Percentiles rank a stretch among this genome's conserved stretches.
These are phyloP conservation scores for Sphenodon punctatus DNA, from an alignment of 2,797 vertebrate genomes.

Conservation along the genomic window DNA sequence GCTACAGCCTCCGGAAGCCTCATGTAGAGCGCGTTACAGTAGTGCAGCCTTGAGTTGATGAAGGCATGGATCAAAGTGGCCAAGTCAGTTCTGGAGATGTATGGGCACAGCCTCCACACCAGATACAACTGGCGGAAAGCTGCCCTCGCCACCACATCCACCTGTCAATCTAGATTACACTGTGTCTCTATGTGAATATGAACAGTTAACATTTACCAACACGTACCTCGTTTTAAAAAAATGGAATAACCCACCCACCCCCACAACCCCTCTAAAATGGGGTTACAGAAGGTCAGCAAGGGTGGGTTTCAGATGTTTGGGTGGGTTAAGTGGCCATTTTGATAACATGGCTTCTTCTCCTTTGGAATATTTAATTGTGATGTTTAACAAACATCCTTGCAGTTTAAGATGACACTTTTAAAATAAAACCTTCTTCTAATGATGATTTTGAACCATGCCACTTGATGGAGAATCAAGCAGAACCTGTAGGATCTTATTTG, in stretches of 20 bases:
- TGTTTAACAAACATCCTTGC: slow-evolving; percentile 90
- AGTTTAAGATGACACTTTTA: slow-evolving; percentile 88
- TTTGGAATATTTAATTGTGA: slow-evolving; percentile 89
- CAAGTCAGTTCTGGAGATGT: too few species aligned
- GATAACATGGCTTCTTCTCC: slow-evolving; percentile 82
- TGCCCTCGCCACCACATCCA: too few species aligned
- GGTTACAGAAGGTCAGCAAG: slow-evolving; percentile 77
- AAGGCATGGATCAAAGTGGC: too few species aligned
- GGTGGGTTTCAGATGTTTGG: slow-evolving; percentile 85
- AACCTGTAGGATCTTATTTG: slow-evolving; percentile 83
- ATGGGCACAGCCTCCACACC: too few species aligned
- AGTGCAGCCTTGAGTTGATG: too few species aligned
- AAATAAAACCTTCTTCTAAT: slow-evolving; percentile 83
- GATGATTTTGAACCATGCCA: slow-evolving; percentile 85
- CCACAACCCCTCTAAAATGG: too few species aligned
- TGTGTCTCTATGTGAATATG: slow-evolving; percentile 88
- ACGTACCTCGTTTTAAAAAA: slow-evolving; percentile 89
- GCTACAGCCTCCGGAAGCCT: too few species aligned
- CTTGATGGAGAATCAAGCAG: slow-evolving; percentile 82
- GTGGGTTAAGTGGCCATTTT: slow-evolving; percentile 85
- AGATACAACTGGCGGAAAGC: too few species aligned
- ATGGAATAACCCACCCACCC: slow-evolving; percentile 61
- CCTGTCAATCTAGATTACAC: too few species aligned
- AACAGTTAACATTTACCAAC: slow-evolving; percentile 92
- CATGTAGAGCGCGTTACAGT: too few species aligned